Conservation (phyloP, 1,140 invertebrate species). For the Drosophila pallidifrons region DNA sequence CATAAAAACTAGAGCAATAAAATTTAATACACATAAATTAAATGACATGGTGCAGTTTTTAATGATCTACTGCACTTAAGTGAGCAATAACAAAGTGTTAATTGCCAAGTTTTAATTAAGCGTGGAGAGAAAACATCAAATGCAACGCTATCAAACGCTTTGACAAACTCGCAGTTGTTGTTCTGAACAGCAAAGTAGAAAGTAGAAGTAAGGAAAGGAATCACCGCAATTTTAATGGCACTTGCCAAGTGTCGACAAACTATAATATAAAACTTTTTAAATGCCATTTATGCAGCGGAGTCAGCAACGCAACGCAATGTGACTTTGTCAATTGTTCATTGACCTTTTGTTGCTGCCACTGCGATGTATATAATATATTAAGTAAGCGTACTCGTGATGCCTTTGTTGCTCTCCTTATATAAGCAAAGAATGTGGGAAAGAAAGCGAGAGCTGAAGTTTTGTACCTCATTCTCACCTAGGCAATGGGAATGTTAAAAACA, state of each 20-base stretch:
- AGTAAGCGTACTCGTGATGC: background rate
- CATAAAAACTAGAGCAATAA: no score
- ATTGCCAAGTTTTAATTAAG: slow-evolving; percentile 57
- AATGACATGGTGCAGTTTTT: no score
- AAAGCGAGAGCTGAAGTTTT: slow-evolving; percentile 29
- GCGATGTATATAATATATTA: slow-evolving; percentile 5
- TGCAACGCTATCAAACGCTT: slow-evolving; percentile 15
- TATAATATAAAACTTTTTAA: slow-evolving; percentile 73
- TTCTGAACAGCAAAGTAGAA: background rate
- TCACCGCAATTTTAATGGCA: slow-evolving; percentile 54
- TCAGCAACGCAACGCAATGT: slow-evolving; percentile 22
- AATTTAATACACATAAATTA: no score
- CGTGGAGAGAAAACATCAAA: slow-evolving; percentile 23
- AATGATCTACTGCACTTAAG: background rate
- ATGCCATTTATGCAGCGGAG: slow-evolving; percentile 55
- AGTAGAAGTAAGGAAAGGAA: slow-evolving; percentile 30
- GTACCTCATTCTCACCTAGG: slow-evolving; percentile 44
- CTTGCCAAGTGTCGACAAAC: slow-evolving; percentile 57
- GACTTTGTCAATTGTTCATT: slow-evolving; percentile 72
- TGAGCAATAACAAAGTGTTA: slow-evolving; percentile 3
- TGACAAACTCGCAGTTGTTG: background rate
- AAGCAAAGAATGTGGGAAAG: background rate
- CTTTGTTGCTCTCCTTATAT: background rate
- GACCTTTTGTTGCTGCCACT: slow-evolving; percentile 67
- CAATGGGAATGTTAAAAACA: slow-evolving; percentile 32